Evolutionary conservation across 2,113 vertebrate species (phyloP).

Genomic region (Mus spicilegus): DNA sequence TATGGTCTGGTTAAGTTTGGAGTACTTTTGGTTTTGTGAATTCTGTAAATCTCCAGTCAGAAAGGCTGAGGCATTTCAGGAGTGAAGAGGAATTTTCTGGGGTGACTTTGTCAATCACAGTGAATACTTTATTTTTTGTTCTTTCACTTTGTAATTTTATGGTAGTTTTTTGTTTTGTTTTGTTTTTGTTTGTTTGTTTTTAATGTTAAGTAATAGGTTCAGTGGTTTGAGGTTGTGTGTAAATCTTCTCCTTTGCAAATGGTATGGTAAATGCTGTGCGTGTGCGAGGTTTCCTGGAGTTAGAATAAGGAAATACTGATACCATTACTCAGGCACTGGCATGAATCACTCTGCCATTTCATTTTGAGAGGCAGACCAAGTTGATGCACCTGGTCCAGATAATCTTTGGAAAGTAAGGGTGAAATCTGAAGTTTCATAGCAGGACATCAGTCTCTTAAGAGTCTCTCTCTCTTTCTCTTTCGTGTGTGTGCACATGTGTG

Average conservation of each 20-base stretch:
- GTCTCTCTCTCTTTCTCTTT: too few species aligned
- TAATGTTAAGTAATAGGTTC: neutral
- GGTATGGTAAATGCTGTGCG: constrained; percentile 83
- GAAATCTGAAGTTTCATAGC: neutral
- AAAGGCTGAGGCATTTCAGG: neutral
- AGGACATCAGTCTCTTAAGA: neutral
- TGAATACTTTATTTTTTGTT: neutral
- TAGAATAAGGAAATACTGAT: constrained; percentile 84
- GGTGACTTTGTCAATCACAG: neutral
- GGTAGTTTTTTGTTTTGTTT: neutral
- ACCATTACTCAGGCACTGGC: constrained; percentile 79
- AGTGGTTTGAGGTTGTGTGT: constrained; percentile 18
- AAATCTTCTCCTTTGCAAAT: constrained; percentile 76
- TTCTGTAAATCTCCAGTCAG: neutral
- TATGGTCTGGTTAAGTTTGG: neutral
- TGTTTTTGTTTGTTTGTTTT: neutral
- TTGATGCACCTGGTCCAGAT: constrained; percentile 50
- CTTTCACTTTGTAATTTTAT: neutral
- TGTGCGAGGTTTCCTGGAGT: constrained; percentile 80
- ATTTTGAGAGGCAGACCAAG: constrained; percentile 79
- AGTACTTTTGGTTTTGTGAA: constrained; percentile 33
- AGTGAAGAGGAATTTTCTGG: constrained; percentile 12
- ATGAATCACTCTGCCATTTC: constrained; percentile 79
- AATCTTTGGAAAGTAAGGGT: neutral
- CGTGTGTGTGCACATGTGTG: neutral